Evolutionary conservation across 2,888 invertebrate species (phyloP).

Genomic region (Cataglyphis altisquamis): DNA sequence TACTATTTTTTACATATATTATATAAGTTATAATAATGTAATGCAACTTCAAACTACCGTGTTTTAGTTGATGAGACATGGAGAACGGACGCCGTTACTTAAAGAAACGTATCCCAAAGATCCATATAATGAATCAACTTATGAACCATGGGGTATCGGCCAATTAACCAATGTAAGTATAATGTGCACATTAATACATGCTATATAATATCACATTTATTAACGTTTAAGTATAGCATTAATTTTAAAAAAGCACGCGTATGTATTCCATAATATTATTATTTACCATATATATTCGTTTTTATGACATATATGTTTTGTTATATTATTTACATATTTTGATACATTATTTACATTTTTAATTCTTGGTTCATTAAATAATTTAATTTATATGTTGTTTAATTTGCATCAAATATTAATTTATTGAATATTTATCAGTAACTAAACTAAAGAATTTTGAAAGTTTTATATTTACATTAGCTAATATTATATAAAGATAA

Average conservation of each 20-base stretch:
- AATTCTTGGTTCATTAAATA: not conserved
- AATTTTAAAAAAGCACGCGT: slow-evolving; percentile 2
- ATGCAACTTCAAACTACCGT: not conserved
- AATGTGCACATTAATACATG: not conserved
- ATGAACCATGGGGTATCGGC: slow-evolving; percentile 88
- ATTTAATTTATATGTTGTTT: not conserved
- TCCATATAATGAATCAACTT: slow-evolving; percentile 85
- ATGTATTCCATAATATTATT: not conserved
- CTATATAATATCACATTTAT: not conserved
- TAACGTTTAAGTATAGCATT: slow-evolving; percentile 2
- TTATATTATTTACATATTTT: not conserved
- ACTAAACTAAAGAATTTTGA: not conserved
- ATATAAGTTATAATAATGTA: not conserved
- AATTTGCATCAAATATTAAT: not conserved
- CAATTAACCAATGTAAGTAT: slow-evolving; percentile 87
- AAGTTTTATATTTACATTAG: not conserved
- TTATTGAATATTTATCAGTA: not conserved
- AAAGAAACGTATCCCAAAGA: slow-evolving; percentile 86
- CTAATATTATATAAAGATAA: not conserved
- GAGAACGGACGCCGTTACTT: slow-evolving; percentile 80
- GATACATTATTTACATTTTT: too few relatives aligned
- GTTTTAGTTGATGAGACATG: slow-evolving; percentile 87
- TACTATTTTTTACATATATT: not conserved
- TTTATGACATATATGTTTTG: not conserved
- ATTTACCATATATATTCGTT: not conserved